Evolutionary conservation across 2,113 vertebrate species (phyloP).

Genomic region (Dissostichus mawsoni): DNA sequence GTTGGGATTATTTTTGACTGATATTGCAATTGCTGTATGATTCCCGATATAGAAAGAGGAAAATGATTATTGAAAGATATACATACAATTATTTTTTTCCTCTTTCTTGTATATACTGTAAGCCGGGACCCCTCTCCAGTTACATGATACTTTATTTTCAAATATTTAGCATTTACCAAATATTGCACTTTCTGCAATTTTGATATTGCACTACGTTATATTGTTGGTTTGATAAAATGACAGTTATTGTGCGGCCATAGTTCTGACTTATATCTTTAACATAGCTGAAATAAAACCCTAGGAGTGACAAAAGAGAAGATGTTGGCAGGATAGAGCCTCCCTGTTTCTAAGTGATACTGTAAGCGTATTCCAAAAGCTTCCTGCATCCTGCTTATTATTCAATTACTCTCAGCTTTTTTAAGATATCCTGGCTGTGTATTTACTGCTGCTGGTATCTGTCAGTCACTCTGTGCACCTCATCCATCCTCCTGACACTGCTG

Average conservation of each 20-base stretch:
- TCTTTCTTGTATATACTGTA: too few species aligned
- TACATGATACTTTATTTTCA: too few species aligned
- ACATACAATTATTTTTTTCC: too few species aligned
- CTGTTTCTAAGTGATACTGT: slow-evolving; percentile 27
- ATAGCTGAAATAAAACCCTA: neutral
- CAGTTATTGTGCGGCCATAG: neutral
- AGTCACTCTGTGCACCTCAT: slow-evolving; percentile 71
- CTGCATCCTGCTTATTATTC: slow-evolving; percentile 49
- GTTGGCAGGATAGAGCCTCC: neutral
- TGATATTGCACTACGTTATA: too few species aligned
- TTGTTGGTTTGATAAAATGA: too few species aligned
- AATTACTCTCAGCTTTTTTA: slow-evolving; percentile 52
- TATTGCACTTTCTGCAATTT: too few species aligned
- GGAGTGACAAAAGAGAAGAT: neutral
- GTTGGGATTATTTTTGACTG: too few species aligned
- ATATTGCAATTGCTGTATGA: too few species aligned
- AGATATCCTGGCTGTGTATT: slow-evolving; percentile 27
- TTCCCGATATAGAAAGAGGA: too few species aligned
- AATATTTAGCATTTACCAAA: too few species aligned
- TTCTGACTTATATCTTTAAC: neutral
- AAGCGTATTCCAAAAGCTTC: slow-evolving; percentile 1
- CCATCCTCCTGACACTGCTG: slow-evolving; percentile 68
- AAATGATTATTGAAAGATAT: too few species aligned
- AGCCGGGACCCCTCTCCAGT: too few species aligned
- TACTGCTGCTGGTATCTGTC: slow-evolving; percentile 62